phyloP scores from a whole-genome alignment of 1,140 invertebrate genomes.

The Pogonomyrmex californicus region DNA sequence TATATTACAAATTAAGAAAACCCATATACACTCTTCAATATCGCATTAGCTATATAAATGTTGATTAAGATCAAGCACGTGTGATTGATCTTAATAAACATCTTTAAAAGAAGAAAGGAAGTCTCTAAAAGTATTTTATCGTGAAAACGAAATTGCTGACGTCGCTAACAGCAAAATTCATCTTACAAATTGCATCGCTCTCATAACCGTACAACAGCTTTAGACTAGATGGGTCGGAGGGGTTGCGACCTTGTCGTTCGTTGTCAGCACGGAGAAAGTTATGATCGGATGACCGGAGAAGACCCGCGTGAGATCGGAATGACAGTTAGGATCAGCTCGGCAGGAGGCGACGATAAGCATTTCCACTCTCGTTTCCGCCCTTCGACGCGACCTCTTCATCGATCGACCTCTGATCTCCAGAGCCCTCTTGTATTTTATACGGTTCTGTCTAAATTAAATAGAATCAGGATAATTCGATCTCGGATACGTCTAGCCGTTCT shows the following conservation, averaged over 20 bases:
- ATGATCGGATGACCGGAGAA: slow-evolving; percentile 47
- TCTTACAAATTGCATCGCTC: slow-evolving; percentile 54
- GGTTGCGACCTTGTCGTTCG: slow-evolving; percentile 55
- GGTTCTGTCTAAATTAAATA: slow-evolving; percentile 70
- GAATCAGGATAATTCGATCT: slow-evolving; percentile 59
- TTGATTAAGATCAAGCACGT: too few species aligned
- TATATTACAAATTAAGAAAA: not conserved
- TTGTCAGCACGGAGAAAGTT: slow-evolving; percentile 43
- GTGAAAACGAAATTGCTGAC: slow-evolving; percentile 34
- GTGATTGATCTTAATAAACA: not conserved
- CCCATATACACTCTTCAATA: not conserved
- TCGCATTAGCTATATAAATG: not conserved
- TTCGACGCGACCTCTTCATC: slow-evolving; percentile 41
- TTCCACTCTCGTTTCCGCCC: slow-evolving; percentile 46
- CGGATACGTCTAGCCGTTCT: slow-evolving; percentile 33
- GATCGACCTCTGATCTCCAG: slow-evolving; percentile 25
- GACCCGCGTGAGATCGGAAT: slow-evolving; percentile 52
- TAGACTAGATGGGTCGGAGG: not conserved
- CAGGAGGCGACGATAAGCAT: slow-evolving; percentile 52
- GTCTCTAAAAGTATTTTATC: not conserved
- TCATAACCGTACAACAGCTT: slow-evolving; percentile 11
- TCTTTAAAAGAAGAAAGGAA: not conserved
- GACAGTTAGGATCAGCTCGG: slow-evolving; percentile 47
- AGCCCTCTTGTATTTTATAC: slow-evolving; percentile 60
- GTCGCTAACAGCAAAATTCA: slow-evolving; percentile 45